phyloP scores from a whole-genome alignment of 2,113 vertebrate species.

The Colistium nudipinnis region DNA sequence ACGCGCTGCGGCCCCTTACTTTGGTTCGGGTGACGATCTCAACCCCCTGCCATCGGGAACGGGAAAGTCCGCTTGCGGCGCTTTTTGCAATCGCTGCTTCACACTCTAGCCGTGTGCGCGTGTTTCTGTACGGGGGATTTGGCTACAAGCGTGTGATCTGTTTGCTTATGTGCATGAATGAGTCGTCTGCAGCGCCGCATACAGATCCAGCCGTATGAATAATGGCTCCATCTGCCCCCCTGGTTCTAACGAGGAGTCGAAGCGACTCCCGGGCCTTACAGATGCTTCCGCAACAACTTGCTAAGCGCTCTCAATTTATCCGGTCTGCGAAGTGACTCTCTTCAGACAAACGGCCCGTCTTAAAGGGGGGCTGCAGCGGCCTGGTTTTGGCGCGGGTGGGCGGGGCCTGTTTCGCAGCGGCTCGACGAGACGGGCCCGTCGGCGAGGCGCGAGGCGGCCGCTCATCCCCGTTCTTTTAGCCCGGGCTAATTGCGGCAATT shows the following conservation, averaged over 20 bases:
- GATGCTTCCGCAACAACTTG: slow-evolving; percentile 50
- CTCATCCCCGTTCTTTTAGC: slow-evolving; percentile 26
- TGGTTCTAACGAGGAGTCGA: slow-evolving; percentile 55
- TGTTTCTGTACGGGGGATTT: slow-evolving; percentile 30
- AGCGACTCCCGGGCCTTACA: slow-evolving; percentile 56
- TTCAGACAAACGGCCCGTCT: too few relatives aligned
- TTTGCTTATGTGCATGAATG: slow-evolving; percentile 71
- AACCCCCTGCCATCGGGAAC: neutral
- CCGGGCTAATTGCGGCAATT: slow-evolving; percentile 66
- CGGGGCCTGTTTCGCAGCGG: neutral
- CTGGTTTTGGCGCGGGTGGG: too few relatives aligned
- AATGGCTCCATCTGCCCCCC: slow-evolving; percentile 67
- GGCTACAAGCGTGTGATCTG: slow-evolving; percentile 40
- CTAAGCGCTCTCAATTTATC: slow-evolving; percentile 36
- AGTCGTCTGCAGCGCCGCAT: slow-evolving; percentile 60
- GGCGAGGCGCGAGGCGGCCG: slow-evolving; percentile 16
- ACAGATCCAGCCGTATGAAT: slow-evolving; percentile 54
- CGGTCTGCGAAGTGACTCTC: slow-evolving; percentile 21
- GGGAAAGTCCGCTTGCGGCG: slow-evolving; percentile 40
- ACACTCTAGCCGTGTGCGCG: slow-evolving; percentile 20
- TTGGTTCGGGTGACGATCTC: too few relatives aligned
- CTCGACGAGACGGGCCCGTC: slow-evolving; percentile 11
- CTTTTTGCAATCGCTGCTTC: slow-evolving; percentile 22
- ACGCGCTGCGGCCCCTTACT: too few relatives aligned
- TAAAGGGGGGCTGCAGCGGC: too few relatives aligned